phyloP scores from a whole-genome alignment of 2,797 vertebrate species.

The Acridotheres tristis region DNA sequence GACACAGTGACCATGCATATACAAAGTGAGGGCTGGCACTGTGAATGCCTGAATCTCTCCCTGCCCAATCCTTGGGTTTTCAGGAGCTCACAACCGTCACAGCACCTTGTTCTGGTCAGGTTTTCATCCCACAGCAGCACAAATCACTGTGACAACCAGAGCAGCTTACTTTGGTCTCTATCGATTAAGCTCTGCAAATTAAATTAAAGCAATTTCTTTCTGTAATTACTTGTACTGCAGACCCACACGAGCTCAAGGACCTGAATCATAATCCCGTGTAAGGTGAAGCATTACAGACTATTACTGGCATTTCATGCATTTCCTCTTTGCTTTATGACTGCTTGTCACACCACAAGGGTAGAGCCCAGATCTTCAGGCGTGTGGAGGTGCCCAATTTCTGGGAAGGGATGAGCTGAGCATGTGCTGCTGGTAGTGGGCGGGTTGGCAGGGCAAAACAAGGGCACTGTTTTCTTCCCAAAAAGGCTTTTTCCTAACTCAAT shows the following conservation, averaged over 20 bases:
- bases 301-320: not conserved
- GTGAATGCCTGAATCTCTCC: not conserved
- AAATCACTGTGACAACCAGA: not conserved
- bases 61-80: not conserved
- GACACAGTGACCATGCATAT: not conserved
- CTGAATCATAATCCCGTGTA: constrained; percentile 3
- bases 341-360: not conserved
- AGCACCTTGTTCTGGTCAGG: not conserved
- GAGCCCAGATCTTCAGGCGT: not conserved
- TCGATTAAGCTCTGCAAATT: constrained; percentile 27
- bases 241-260: not conserved
- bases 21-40: not conserved
- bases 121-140: not conserved
- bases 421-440: not conserved
- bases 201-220: constrained; percentile 29
- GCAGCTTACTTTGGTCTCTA: not conserved
- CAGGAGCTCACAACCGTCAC: not conserved
- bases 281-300: not conserved
- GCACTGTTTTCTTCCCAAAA: not conserved
- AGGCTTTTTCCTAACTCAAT: not conserved
- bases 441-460: not conserved
- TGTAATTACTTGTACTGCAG: constrained; percentile 23
- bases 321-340: not conserved
- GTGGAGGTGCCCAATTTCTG: not conserved
- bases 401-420: not conserved